A percentile compares a stretch with the other conserved stretches of the same genome.
Evolutionary conservation across 2,113 vertebrate species (phyloP).

Genomic region (Pseudopodoces humilis): DNA sequence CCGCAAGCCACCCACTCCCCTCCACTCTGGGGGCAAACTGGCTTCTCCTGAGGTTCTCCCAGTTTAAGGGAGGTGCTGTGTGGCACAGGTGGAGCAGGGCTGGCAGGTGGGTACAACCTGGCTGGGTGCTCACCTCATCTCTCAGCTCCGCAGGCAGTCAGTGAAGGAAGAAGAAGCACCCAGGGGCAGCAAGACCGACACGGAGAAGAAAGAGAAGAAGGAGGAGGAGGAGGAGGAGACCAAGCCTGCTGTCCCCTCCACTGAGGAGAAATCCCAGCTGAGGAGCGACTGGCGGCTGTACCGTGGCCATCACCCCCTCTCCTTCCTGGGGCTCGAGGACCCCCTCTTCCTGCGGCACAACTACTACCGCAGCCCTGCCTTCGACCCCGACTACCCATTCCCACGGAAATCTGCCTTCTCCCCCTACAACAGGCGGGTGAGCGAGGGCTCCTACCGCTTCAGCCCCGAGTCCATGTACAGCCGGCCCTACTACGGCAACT

Average conservation of each 20-base stretch:
- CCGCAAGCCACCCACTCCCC: neutral
- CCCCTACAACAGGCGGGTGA: slow-evolving; percentile 60
- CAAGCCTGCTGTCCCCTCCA: neutral
- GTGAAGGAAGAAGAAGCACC: slow-evolving; percentile 59
- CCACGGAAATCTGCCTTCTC: slow-evolving; percentile 6
- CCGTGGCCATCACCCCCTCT: slow-evolving; percentile 42
- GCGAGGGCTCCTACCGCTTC: slow-evolving; percentile 76
- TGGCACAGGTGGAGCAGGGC: neutral
- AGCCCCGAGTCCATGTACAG: slow-evolving; percentile 63
- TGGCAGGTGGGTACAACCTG: neutral
- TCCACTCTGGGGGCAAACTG: neutral
- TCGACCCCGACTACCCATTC: neutral
- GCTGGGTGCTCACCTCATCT: neutral
- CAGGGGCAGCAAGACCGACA: neutral
- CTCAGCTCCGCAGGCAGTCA: slow-evolving; percentile 69
- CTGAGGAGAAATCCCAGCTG: slow-evolving; percentile 21
- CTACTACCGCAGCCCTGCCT: slow-evolving; percentile 32
- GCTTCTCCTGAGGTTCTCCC: neutral
- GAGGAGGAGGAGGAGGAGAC: neutral
- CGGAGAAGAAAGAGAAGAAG: neutral
- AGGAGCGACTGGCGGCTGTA: slow-evolving; percentile 30
- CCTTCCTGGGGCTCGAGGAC: slow-evolving; percentile 66
- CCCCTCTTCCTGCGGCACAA: slow-evolving; percentile 27
- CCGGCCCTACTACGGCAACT: slow-evolving; percentile 59
- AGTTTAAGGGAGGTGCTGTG: neutral